Evolutionary conservation across 2,888 invertebrate species (phyloP), one percentile per base, ranked within the genome.

Genomic region (Philereme vetulata): DNA sequence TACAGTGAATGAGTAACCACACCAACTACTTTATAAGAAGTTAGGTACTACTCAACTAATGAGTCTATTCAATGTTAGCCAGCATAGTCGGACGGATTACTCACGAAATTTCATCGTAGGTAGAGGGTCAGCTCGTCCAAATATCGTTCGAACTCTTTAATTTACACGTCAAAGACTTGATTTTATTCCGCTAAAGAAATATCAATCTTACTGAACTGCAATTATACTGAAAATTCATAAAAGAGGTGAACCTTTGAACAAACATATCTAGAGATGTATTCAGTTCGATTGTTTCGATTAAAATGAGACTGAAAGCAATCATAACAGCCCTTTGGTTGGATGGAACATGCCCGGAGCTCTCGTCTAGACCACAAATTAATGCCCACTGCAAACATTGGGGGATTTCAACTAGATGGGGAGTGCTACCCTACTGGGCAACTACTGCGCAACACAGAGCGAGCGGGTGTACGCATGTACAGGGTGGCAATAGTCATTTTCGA

Each of bases 301-400:
- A 58, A 58, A 44, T 49, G 44, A 53, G 53, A 10, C 53, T 49
- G 50, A 53, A 49, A 50, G 53, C 51, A 56, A 56, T 56, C 5
- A 56, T 51, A 56, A 46, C 50, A 38, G 33, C 35, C 56, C 50
- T 51, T 42, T 40, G n/a, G 35, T 33, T 7, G 55, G 48, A 10
- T 4, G 40, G 36, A 5, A 10, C 44, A 10, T 10, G 36, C 59
- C 64, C 52, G 57, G 53, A 58, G 60, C 53, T 35, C 60, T 59
- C 56, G 63, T 61, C 62, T 65, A 60, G 46, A 61, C 62, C 64
- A 64, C 64, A 56, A 58, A 61, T 57, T 40, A 51, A 59, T 62
- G 53, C 51, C 34, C 52, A 48, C 56, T 57, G 45, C 64, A 53
- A 54, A 51, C 58, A 59, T 50, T 61, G 35, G 54, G 35, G 50